These are phyloP conservation scores for Gnathonemus longibarbis DNA, from an alignment of 2,113 vertebrate species.

Conservation along the genomic window DNA sequence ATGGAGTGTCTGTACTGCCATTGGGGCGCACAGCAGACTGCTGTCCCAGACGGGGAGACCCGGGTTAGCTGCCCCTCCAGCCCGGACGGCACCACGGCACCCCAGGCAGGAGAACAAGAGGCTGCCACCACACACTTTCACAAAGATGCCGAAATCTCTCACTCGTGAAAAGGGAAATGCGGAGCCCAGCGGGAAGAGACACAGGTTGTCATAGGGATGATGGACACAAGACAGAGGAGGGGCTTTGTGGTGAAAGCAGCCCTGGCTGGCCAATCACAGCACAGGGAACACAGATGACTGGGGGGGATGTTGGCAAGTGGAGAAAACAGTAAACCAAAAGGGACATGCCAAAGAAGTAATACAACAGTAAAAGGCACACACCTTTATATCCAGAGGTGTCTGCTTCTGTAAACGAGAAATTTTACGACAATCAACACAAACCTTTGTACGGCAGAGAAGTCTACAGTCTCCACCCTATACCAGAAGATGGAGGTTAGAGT, in stretches of 20 bases:
- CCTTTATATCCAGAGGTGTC: slow-evolving; percentile 66
- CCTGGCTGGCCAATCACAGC: slow-evolving; percentile 24
- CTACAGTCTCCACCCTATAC: neutral
- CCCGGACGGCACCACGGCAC: neutral
- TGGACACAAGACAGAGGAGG: slow-evolving; percentile 1
- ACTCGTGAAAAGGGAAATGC: neutral
- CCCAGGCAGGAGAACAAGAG: neutral
- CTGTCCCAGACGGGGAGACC: neutral
- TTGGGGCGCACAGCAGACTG: neutral
- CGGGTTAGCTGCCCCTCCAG: neutral
- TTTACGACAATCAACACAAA: slow-evolving; percentile 61
- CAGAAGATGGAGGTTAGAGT: neutral
- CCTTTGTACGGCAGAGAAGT: slow-evolving; percentile 2
- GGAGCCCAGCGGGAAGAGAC: neutral
- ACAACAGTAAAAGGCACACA: slow-evolving; percentile 62
- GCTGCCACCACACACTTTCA: neutral
- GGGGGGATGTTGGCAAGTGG: slow-evolving; percentile 18
- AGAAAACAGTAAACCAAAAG: slow-evolving; percentile 27
- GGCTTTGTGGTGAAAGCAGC: slow-evolving; percentile 35
- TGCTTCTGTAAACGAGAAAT: slow-evolving; percentile 72
- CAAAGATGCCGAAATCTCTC: neutral
- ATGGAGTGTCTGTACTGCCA: neutral
- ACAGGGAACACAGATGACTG: slow-evolving; percentile 33
- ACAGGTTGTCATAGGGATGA: neutral
- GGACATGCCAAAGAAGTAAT: slow-evolving; percentile 60